A percentile compares a stretch with the other conserved stretches of the same genome.
Conservation (phyloP, 1,140 invertebrate species). For the Scaptodrosophila lebanonensis region DNA sequence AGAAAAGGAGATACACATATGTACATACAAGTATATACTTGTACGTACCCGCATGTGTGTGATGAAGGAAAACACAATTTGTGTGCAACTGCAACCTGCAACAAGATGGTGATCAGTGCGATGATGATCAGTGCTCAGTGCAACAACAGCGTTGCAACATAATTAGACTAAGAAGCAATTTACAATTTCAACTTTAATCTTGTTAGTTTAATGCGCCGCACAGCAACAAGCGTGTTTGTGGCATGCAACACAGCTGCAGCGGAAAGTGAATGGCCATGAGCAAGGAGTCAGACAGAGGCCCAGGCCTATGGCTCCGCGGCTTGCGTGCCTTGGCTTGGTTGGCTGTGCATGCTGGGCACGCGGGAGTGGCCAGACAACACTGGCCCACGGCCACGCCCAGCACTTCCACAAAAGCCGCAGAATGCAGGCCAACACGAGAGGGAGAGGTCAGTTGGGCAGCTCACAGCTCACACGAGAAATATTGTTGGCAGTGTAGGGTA, state of each 20-base stretch:
- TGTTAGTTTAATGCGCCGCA: slow-evolving; percentile 57
- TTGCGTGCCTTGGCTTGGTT: slow-evolving; percentile 29
- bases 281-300: too few relatives aligned
- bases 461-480: too few relatives aligned
- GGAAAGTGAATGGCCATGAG: slow-evolving; percentile 53
- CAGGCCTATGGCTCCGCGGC: too few relatives aligned
- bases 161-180: slow-evolving; percentile 73
- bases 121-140: background rate
- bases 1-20: slow-evolving; percentile 27
- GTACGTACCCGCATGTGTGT: slow-evolving; percentile 23
- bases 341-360: too few relatives aligned
- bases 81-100: slow-evolving; percentile 6
- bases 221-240: too few relatives aligned
- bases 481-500: slow-evolving; percentile 3
- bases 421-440: slow-evolving; percentile 17
- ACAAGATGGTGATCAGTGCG: slow-evolving; percentile 12
- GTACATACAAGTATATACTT: background rate
- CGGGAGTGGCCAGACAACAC: slow-evolving; percentile 32
- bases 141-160: slow-evolving; percentile 43
- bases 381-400: slow-evolving; percentile 34
- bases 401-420: background rate
- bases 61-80: slow-evolving; percentile 43
- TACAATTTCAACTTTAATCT: slow-evolving; percentile 73
- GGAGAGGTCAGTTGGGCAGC: too few relatives aligned
- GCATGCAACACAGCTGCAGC: too few relatives aligned